These are phyloP conservation scores for Ptilodon capucinus DNA, from an alignment of 2,888 invertebrate species.

Conservation along the genomic window DNA sequence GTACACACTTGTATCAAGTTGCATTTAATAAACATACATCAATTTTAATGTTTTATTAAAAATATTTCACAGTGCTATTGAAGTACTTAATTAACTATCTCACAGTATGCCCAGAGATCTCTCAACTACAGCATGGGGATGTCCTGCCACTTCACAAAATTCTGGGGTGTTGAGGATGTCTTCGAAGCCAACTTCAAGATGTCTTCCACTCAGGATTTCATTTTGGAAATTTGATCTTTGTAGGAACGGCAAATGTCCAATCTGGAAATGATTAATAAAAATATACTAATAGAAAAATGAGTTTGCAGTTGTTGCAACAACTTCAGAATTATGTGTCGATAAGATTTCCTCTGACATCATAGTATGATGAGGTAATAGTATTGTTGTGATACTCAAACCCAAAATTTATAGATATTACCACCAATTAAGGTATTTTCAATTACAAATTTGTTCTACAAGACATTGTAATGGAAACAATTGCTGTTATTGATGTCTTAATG, in stretches of 20 bases:
- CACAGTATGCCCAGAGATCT: constrained; percentile 85
- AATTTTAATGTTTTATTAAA: constrained; percentile 3
- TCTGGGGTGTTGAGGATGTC: constrained; percentile 89
- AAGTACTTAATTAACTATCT: constrained; percentile 34
- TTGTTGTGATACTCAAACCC: no score
- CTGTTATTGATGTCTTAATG: no score
- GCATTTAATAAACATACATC: background rate
- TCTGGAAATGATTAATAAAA: constrained; percentile 44
- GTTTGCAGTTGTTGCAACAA: no score
- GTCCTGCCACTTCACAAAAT: constrained; percentile 87
- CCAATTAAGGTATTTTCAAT: no score
- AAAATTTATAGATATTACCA: no score
- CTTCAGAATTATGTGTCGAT: no score
- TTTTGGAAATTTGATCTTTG: constrained; percentile 87
- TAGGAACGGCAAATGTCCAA: constrained; percentile 86
- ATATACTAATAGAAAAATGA: background rate
- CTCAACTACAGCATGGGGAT: constrained; percentile 93
- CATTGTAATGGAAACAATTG: no score
- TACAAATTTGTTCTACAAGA: no score
- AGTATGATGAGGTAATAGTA: no score
- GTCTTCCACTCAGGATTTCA: constrained; percentile 88
- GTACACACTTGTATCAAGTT: no score
- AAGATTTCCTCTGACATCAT: no score
- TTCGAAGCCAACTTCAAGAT: constrained; percentile 89
- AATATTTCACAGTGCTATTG: constrained; percentile 15